Evolutionary conservation across 1,140 invertebrate species (phyloP).

Genomic region (Achroia grisella): DNA sequence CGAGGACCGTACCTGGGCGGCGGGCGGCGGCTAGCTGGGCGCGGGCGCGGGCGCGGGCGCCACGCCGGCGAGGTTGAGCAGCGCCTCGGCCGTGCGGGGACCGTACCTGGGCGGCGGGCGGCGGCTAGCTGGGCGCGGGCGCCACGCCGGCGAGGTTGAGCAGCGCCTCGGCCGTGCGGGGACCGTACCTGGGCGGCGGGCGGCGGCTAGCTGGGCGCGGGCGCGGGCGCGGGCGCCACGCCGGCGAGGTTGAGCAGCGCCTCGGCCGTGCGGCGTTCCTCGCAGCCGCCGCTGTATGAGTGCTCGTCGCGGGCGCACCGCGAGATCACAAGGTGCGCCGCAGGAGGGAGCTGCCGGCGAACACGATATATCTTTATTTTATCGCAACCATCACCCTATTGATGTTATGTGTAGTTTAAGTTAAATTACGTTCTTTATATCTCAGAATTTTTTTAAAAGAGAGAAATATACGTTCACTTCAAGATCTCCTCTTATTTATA

Average conservation of each 20-base stretch:
- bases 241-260: constrained; percentile 62
- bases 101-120: too few relatives aligned
- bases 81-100: background rate
- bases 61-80: background rate
- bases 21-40: background rate
- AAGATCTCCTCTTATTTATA: too few relatives aligned
- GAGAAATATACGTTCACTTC: too few relatives aligned
- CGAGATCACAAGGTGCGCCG: constrained; percentile 58
- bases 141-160: constrained; percentile 6
- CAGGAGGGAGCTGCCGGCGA: constrained; percentile 51
- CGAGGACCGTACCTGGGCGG: too few relatives aligned
- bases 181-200: too few relatives aligned
- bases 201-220: constrained; percentile 5
- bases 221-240: constrained; percentile 24
- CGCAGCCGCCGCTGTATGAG: constrained; percentile 56
- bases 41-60: background rate
- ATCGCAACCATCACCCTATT: too few relatives aligned
- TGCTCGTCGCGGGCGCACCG: constrained; percentile 63
- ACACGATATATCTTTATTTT: too few relatives aligned
- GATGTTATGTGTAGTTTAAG: too few relatives aligned
- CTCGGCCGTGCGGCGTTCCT: constrained; percentile 63
- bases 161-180: background rate
- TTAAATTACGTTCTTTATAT: too few relatives aligned
- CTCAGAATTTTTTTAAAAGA: too few relatives aligned
- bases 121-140: constrained; percentile 7